Evolutionary conservation across 2,113 vertebrate species (phyloP).

Genomic region (Mobula birostris): DNA sequence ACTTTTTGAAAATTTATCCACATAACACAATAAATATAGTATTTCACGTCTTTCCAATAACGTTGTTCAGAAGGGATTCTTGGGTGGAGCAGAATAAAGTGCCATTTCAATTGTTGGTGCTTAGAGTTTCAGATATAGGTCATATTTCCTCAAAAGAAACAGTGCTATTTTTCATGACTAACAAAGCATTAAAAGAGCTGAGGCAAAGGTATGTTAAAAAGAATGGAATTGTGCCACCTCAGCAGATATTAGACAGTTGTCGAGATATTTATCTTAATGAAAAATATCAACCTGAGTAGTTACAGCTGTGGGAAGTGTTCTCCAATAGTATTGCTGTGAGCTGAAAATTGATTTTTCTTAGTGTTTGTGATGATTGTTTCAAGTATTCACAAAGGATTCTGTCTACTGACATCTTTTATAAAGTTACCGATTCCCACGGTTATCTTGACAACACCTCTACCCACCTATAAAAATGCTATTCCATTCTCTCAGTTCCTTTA

Average conservation of each 20-base stretch:
- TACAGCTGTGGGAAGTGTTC: background rate
- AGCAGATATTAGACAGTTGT: background rate
- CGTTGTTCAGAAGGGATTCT: background rate
- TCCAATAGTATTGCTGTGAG: background rate
- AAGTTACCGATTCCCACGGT: too few relatives aligned
- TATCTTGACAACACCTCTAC: too few relatives aligned
- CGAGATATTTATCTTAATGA: background rate
- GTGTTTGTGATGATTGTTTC: background rate
- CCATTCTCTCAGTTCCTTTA: too few relatives aligned
- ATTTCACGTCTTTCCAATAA: background rate
- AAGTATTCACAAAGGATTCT: background rate
- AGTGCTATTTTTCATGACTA: background rate
- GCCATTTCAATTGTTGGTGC: background rate
- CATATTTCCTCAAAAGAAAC: background rate
- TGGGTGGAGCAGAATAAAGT: background rate
- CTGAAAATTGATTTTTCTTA: background rate
- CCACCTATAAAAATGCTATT: too few relatives aligned
- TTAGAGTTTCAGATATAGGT: background rate
- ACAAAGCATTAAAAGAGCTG: slow-evolving; percentile 12
- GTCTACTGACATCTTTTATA: too few relatives aligned
- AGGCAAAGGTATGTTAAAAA: background rate
- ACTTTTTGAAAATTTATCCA: background rate
- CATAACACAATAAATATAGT: background rate
- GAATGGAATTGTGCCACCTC: background rate
- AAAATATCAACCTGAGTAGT: background rate